phyloP scores from a whole-genome alignment of 2,113 vertebrate genomes.

The Xiphophorus hellerii region DNA sequence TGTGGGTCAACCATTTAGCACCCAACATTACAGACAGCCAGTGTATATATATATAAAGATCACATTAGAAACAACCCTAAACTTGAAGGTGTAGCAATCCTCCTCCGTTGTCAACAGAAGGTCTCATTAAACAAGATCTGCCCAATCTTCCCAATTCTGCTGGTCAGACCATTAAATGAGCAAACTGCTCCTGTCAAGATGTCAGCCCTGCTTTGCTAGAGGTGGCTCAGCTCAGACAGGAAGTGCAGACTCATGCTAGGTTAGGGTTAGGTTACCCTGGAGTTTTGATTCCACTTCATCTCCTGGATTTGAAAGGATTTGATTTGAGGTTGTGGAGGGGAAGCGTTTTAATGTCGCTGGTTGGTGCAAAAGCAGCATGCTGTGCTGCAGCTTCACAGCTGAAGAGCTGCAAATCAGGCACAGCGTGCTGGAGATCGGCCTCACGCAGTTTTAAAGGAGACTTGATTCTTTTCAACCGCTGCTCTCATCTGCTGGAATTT shows the following conservation, averaged over 20 bases:
- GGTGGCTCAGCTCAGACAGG: neutral
- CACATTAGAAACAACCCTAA: too few species aligned
- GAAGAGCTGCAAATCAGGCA: slow-evolving; percentile 8
- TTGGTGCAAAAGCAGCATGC: neutral
- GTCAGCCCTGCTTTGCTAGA: slow-evolving; percentile 6
- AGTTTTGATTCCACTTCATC: slow-evolving; percentile 13
- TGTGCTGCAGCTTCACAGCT: neutral
- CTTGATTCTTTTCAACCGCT: slow-evolving; percentile 13
- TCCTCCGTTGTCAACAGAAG: slow-evolving; percentile 13
- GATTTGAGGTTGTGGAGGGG: slow-evolving; percentile 4
- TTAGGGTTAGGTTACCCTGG: neutral
- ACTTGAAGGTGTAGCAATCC: neutral
- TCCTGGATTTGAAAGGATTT: slow-evolving; percentile 18
- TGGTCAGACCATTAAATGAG: slow-evolving; percentile 22
- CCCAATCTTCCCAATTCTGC: slow-evolving; percentile 8
- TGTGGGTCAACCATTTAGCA: too few species aligned
- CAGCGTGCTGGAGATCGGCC: slow-evolving; percentile 3
- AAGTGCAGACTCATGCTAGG: neutral
- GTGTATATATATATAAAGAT: too few species aligned
- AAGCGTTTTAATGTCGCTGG: neutral
- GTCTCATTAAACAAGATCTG: slow-evolving; percentile 19
- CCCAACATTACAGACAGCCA: too few species aligned
- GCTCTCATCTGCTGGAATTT: slow-evolving; percentile 2
- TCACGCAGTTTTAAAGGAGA: neutral
- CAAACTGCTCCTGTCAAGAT: neutral